Conservation (phyloP, 2,797 vertebrate species). For the Halcyon badia region DNA sequence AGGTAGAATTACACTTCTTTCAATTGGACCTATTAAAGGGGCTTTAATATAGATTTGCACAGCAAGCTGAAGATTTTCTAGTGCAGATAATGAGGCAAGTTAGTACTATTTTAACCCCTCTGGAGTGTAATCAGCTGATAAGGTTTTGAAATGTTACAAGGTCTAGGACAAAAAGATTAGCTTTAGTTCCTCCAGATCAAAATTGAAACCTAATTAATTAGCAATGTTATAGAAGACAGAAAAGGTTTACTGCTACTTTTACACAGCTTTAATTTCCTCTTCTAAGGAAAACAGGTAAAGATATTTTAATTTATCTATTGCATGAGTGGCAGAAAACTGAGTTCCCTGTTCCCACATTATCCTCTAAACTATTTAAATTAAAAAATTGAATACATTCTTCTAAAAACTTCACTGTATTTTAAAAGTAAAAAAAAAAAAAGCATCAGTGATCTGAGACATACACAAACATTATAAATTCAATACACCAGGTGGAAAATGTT, state of each 20-base stretch:
- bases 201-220: conserved; percentile 74
- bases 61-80: conserved; percentile 85
- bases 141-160: conserved; percentile 83
- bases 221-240: conserved; percentile 20
- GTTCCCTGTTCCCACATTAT: neutral
- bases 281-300: neutral
- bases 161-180: conserved; percentile 91
- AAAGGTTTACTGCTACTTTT: conserved; percentile 52
- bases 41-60: conserved; percentile 91
- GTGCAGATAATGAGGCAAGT: conserved; percentile 89
- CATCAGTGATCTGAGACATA: neutral
- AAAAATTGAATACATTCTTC: neutral
- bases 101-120: conserved; percentile 89
- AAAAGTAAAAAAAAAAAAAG: neutral
- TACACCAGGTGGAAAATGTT: neutral
- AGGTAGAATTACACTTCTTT: conserved; percentile 75
- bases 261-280: neutral
- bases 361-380: neutral
- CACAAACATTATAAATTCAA: neutral
- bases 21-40: conserved; percentile 81
- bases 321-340: neutral
- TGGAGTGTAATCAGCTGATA: conserved; percentile 83
- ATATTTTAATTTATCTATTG: neutral
- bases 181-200: conserved; percentile 73
- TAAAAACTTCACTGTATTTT: neutral